Conservation (phyloP, 1,140 invertebrate genomes). For the Drosophila sp. region DNA sequence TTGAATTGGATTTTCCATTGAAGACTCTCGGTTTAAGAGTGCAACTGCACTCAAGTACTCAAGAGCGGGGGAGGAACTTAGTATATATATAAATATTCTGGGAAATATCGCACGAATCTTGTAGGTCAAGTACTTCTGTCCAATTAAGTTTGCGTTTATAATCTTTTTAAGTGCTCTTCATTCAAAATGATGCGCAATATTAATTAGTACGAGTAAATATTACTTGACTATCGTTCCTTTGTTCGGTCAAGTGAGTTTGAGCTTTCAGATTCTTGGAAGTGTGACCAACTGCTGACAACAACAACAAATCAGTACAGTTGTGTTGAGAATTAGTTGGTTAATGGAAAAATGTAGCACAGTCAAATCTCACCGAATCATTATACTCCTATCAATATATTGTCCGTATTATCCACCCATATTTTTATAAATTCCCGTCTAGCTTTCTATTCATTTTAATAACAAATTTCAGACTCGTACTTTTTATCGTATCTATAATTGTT, state of each 20-base stretch:
- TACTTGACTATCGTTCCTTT: background rate
- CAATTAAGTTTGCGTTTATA: too few relatives aligned
- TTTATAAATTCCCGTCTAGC: too few relatives aligned
- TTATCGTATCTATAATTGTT: too few relatives aligned
- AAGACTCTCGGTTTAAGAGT: slow-evolving; percentile 4
- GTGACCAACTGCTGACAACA: background rate
- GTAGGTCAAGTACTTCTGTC: background rate
- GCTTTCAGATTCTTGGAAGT: background rate
- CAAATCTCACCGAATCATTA: too few relatives aligned
- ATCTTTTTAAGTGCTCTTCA: background rate
- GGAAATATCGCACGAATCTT: background rate
- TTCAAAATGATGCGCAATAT: background rate
- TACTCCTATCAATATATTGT: too few relatives aligned
- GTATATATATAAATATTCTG: background rate
- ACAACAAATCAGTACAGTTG: background rate
- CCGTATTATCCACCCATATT: too few relatives aligned
- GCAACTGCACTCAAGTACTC: slow-evolving; percentile 21
- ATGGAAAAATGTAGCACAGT: too few relatives aligned
- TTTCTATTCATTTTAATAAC: too few relatives aligned
- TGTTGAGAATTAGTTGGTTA: too few relatives aligned
- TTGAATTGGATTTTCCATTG: slow-evolving; percentile 12
- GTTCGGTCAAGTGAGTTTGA: background rate
- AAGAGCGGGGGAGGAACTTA: background rate
- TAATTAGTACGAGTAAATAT: background rate
- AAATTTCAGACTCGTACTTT: too few relatives aligned